These are phyloP conservation scores for Naja naja DNA, from an alignment of 2,113 vertebrate genomes.

Conservation along the genomic window DNA sequence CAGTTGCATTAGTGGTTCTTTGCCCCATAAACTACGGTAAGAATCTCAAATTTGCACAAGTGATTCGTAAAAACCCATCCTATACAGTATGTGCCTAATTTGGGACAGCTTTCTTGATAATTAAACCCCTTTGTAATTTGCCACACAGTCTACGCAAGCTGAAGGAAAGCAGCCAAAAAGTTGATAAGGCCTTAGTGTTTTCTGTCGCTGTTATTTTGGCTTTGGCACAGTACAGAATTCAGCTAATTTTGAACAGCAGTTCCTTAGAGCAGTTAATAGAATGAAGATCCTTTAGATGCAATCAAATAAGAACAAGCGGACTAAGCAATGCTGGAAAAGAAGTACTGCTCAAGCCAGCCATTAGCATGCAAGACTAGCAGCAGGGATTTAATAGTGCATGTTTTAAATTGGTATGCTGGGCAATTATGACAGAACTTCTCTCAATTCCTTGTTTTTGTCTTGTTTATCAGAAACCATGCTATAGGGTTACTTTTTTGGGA, in stretches of 20 bases:
- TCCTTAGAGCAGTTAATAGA: constrained; percentile 5
- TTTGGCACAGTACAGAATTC: constrained; percentile 8
- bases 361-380: constrained; percentile 4
- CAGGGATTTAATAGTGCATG: constrained; percentile 7
- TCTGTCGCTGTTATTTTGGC: constrained; percentile 6
- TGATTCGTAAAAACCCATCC: not conserved
- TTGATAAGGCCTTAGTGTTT: constrained; percentile 22
- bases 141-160: not conserved
- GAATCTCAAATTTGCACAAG: not conserved
- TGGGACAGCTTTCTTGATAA: not conserved
- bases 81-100: not conserved
- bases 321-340: constrained; percentile 27
- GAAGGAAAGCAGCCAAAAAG: not conserved
- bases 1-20: not conserved
- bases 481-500: constrained; percentile 31
- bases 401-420: constrained; percentile 30
- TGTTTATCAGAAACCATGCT: constrained; percentile 27
- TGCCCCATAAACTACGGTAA: not conserved
- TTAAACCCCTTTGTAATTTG: constrained; percentile 20
- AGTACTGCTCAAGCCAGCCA: not conserved
- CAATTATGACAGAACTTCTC: constrained; percentile 16
- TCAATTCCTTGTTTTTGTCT: constrained; percentile 25
- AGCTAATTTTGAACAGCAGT: constrained; percentile 24
- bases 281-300: constrained; percentile 20
- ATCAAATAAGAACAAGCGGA: not conserved